Evolutionary conservation across 1,140 invertebrate species (phyloP), one percentile per base, ranked within the genome.

Genomic region (Bombus sylvicola): DNA sequence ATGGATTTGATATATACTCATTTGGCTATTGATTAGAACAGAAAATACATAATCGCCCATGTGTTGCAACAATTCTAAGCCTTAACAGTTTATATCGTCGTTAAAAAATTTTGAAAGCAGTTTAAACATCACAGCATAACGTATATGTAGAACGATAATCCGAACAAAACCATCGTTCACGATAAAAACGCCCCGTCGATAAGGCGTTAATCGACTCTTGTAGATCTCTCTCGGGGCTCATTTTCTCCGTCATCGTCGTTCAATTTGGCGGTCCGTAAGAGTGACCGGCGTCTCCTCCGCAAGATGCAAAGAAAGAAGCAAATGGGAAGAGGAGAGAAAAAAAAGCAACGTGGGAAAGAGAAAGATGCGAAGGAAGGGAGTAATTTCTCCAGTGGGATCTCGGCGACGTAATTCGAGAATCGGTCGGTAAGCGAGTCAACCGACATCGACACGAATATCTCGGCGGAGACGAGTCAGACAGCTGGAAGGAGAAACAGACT

Each of bases 341-440:
- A 22, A 18, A 22, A 43, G n/a, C 3, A 34, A 72, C 6, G 3
- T 18, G 22, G 8, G 22, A 9, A 39, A n/a, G 34, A 71, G 13
- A 22, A 71, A 81, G 39, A 66, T 8, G 15, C 2, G 43, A 43
- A 13, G 43, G 28, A 31, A 34, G 12, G n/a, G 75, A 72, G 69
- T 90, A 90, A 87, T 91, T 91, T 90, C 90, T 88, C 89, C 87
- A 34, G 77, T 69, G 81, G 87, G 90, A 91, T 91, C 68, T 87
- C 83, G 81, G 18, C 53, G 83, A 81, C 75, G 87, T 87, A 86
- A 91, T 91, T 91, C 74, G 73, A 90, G 81, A 81, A 88, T 89
- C 86, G 64, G 66, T 69, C 37, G 66, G 53, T 75, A 79, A 87
- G 74, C 75, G 68, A 87, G 88, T 87, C n/a, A n/a, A n/a, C n/a